Percentiles rank a stretch among this genome's conserved stretches.
These are phyloP conservation scores for Drosophila micromelanica DNA, from an alignment of 1,140 invertebrate species.

Conservation along the genomic window DNA sequence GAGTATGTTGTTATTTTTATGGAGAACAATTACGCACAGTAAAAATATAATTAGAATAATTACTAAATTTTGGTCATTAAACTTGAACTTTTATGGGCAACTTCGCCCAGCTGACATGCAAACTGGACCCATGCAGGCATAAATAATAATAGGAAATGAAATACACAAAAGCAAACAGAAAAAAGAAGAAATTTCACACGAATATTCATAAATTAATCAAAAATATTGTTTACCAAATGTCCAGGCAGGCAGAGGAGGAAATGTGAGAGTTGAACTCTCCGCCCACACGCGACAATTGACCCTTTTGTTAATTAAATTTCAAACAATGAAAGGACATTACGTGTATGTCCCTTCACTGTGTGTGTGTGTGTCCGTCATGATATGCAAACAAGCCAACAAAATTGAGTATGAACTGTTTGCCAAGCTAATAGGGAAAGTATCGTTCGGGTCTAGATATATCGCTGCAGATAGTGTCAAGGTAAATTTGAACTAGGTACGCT, in stretches of 20 bases:
- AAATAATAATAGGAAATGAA: conserved; percentile 49
- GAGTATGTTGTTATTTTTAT: conserved; percentile 31
- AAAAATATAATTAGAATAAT: conserved; percentile 63
- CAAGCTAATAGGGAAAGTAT: conserved; percentile 60
- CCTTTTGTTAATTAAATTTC: conserved; percentile 82
- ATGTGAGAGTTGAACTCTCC: conserved; percentile 11
- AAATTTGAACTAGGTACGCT: conserved; percentile 35
- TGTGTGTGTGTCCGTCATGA: conserved; percentile 36
- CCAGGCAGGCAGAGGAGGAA: conserved; percentile 3
- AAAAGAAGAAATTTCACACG: conserved; percentile 64
- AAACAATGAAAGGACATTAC: conserved; percentile 55
- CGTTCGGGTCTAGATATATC: conserved; percentile 50
- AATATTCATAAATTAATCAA: conserved; percentile 81
- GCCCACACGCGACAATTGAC: conserved; percentile 78
- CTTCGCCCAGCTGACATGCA: conserved; percentile 40
- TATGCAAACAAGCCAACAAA: conserved; percentile 68
- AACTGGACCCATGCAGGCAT: conserved; percentile 51
- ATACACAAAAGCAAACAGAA: conserved; percentile 3
- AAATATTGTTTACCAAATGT: conserved; percentile 67
- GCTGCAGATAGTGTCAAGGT: conserved; percentile 55
- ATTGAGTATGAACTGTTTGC: conserved; percentile 55
- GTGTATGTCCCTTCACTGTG: conserved; percentile 35
- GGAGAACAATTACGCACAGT: conserved; percentile 57
- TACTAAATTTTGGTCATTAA: conserved; percentile 62
- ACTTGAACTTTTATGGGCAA: conserved; percentile 53